Conservation (phyloP, 1,140 invertebrate species). For the Heliconius eleuchia region DNA sequence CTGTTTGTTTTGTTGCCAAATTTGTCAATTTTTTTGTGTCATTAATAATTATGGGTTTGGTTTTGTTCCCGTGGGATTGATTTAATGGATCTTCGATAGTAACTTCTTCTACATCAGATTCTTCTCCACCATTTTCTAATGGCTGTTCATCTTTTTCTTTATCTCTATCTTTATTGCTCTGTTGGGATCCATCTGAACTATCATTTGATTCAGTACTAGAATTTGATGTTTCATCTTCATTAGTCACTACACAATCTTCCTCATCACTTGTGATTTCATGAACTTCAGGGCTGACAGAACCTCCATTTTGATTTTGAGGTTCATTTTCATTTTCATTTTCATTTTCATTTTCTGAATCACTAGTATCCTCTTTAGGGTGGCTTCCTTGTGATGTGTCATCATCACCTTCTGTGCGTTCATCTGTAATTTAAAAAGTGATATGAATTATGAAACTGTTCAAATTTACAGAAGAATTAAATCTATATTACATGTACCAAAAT, state of each 20-base stretch:
- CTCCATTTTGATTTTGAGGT: conserved; percentile 71
- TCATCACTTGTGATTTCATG: conserved; percentile 78
- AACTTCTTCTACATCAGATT: conserved; percentile 80
- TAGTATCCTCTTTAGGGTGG: conserved; percentile 73
- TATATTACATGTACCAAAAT: background rate
- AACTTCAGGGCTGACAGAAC: conserved; percentile 64
- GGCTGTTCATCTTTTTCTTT: conserved; percentile 84
- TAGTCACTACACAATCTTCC: conserved; percentile 68
- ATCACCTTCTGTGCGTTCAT: conserved; percentile 75
- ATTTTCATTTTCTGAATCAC: conserved; percentile 73
- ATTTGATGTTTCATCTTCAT: conserved; percentile 76
- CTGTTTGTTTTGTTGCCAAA: conserved; percentile 57
- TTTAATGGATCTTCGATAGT: conserved; percentile 86
- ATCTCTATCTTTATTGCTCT: conserved; percentile 84
- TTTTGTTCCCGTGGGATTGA: conserved; percentile 69
- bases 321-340: conserved; percentile 53
- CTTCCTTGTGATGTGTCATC: conserved; percentile 78
- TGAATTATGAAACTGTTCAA: background rate
- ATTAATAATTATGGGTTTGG: conserved; percentile 86
- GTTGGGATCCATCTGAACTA: conserved; percentile 82
- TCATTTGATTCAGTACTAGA: conserved; percentile 72
- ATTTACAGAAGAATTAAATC: background rate
- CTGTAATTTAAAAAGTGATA: conserved; percentile 46
- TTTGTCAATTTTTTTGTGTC: conserved; percentile 76
- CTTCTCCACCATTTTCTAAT: conserved; percentile 82